Base-by-base conservation (phyloP, 2,113 vertebrate genomes). In the Clupea harengus region DNA sequence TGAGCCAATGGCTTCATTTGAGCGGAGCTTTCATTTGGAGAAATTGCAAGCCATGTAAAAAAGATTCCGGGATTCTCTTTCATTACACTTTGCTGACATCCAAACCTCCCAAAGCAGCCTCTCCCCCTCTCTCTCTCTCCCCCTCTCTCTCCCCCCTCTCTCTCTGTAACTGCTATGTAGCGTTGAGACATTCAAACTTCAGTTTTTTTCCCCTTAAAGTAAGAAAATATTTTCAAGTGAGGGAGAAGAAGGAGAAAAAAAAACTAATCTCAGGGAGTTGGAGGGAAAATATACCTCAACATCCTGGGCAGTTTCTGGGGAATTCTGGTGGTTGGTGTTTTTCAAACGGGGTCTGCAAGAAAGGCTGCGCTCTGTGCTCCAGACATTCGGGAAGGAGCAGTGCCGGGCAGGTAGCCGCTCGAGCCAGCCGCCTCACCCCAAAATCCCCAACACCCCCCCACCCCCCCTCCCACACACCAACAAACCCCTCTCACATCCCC, bases 241-340 rank as follows among this genome's bases (percentile, higher is more conserved):
- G n/a, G n/a, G n/a, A n/a, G 39, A 39, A 39, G 32, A 78, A 78
- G 72, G 4, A 32, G 72, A 6, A 46, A 83, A 84, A 86, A 93
- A 91, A 87, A 91, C 28, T 2, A 84, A 91, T 92, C 64, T 20
- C 86, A 83, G 85, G 87, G 87, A 86, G 89, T 45, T 22, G 78
- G 88, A 91, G 92, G 92, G 89, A 94, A 93, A 94, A 92, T 93
- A 90, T 90, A 91, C 90, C 90, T 93, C 91, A 92, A 89, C 90
- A 86, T 92, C 91, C 92, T 90, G 91, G 88, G 91, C 83, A 89
- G 91, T 39, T 92, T 88, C 84, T 85, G 82, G 89, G 85, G 89
- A 94, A 89, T 92, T 78, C 72, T 78, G 88, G 89, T 92, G 91
- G 91, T 92, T 87, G 85, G 0, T 91, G 91, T 90, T 60, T 86